Percentiles rank a stretch among this genome's conserved stretches.
These are phyloP conservation scores for Platysternon megacephalum DNA, from an alignment of 2,113 vertebrate genomes.

Conservation along the genomic window DNA sequence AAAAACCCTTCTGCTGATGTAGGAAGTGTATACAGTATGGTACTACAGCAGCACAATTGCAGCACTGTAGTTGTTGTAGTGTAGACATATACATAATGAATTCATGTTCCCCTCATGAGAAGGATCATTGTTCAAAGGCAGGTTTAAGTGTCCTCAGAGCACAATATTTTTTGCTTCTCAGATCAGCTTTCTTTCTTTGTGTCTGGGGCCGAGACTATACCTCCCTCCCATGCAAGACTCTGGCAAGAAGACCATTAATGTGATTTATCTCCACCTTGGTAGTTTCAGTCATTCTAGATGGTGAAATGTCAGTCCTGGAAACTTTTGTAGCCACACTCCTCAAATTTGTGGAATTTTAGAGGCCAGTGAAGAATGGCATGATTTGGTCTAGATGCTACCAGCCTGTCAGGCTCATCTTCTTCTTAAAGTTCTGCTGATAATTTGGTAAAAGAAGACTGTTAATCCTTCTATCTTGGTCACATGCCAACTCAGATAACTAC, in stretches of 20 bases:
- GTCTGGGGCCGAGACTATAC: slow-evolving; percentile 10
- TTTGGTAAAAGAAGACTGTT: slow-evolving; percentile 27
- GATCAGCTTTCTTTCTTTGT: slow-evolving; percentile 43
- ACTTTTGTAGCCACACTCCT: slow-evolving; percentile 32
- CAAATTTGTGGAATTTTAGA: slow-evolving; percentile 49
- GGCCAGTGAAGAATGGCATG: slow-evolving; percentile 34
- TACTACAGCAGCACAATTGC: neutral
- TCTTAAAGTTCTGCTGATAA: slow-evolving; percentile 49
- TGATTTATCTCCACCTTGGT: slow-evolving; percentile 67
- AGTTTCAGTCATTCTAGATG: slow-evolving; percentile 54
- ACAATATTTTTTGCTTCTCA: slow-evolving; percentile 31
- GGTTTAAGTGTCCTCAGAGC: slow-evolving; percentile 29
- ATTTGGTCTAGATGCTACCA: neutral
- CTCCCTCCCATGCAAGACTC: slow-evolving; percentile 26
- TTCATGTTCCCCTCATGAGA: neutral
- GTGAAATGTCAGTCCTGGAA: slow-evolving; percentile 61
- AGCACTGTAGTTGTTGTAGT: neutral
- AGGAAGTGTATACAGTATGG: neutral
- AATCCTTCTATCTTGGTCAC: slow-evolving; percentile 65
- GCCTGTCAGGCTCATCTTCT: slow-evolving; percentile 43
- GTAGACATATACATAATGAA: slow-evolving; percentile 24
- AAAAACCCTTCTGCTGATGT: neutral
- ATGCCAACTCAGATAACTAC: slow-evolving; percentile 12
- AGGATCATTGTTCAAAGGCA: slow-evolving; percentile 8
- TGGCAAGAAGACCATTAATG: slow-evolving; percentile 47